Conservation (phyloP, 2,113 vertebrate genomes). For the Entomyzon cyanotis region DNA sequence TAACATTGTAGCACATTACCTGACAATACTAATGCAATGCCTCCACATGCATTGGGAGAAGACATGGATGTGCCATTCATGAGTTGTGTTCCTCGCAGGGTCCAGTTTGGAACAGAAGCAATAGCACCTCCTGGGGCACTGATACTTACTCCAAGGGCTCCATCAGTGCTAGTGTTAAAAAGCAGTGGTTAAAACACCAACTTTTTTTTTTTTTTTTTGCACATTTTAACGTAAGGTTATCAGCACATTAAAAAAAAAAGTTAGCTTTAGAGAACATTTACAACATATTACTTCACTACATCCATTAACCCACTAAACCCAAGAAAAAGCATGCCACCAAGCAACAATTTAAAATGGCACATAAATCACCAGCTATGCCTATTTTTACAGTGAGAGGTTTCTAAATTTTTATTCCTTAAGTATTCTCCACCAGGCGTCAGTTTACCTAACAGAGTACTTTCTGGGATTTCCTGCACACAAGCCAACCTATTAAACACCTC, state of each 20-base stretch:
- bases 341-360: not conserved
- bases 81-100: slow-evolving; percentile 92
- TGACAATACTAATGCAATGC: slow-evolving; percentile 93
- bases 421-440: not conserved
- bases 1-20: slow-evolving; percentile 71
- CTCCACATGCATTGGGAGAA: slow-evolving; percentile 96
- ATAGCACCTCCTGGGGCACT: slow-evolving; percentile 97
- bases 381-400: not conserved
- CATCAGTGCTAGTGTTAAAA: slow-evolving; percentile 82
- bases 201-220: not conserved
- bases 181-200: not conserved
- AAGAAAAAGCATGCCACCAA: not conserved
- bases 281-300: not conserved
- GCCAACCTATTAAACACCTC: not conserved
- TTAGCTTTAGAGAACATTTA: not conserved
- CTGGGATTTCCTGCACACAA: not conserved
- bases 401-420: not conserved
- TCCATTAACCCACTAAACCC: not conserved
- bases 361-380: not conserved
- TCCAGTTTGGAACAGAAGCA: slow-evolving; percentile 98
- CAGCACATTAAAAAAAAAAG: not conserved
- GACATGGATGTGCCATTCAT: slow-evolving; percentile 99
- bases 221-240: not conserved
- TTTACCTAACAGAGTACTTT: not conserved
- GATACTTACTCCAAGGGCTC: slow-evolving; percentile 94